These are phyloP conservation scores for Merluccius polli DNA, from an alignment of 2,797 vertebrate species.

Conservation along the genomic window DNA sequence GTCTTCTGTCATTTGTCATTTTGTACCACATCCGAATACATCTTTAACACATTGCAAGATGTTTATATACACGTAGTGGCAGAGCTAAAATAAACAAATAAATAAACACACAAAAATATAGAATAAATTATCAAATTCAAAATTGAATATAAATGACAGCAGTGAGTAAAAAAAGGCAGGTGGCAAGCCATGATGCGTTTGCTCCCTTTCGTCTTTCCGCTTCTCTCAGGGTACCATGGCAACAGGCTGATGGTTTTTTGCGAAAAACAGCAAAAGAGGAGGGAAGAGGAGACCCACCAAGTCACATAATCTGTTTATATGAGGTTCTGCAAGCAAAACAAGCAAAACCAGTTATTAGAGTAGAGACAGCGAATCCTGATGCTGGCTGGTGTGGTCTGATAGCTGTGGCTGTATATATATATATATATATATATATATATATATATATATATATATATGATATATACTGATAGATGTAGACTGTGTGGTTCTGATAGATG, in stretches of 20 bases:
- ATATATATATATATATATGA: neutral
- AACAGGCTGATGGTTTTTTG: slow-evolving; percentile 50
- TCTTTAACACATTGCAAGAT: slow-evolving; percentile 60
- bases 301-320: slow-evolving; percentile 57
- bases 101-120: slow-evolving; percentile 16
- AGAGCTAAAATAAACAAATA: slow-evolving; percentile 29
- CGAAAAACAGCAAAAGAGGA: slow-evolving; percentile 36
- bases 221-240: slow-evolving; percentile 52
- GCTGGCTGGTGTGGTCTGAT: neutral
- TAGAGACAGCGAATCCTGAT: slow-evolving; percentile 3
- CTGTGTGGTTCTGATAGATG: too few species aligned
- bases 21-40: slow-evolving; percentile 42
- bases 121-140: slow-evolving; percentile 41
- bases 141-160: slow-evolving; percentile 40
- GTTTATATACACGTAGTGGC: slow-evolving; percentile 53
- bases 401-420: neutral
- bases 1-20: slow-evolving; percentile 26
- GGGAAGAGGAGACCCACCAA: slow-evolving; percentile 33
- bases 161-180: slow-evolving; percentile 61
- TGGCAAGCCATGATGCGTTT: slow-evolving; percentile 52
- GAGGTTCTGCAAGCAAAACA: slow-evolving; percentile 70
- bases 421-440: too few species aligned
- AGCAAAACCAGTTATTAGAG: slow-evolving; percentile 28
- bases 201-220: slow-evolving; percentile 52
- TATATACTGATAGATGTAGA: too few species aligned